Evolutionary conservation across 2,797 vertebrate genomes (phyloP), one percentile per base, ranked within the genome.

Genomic region (Linurgus olivaceus): DNA sequence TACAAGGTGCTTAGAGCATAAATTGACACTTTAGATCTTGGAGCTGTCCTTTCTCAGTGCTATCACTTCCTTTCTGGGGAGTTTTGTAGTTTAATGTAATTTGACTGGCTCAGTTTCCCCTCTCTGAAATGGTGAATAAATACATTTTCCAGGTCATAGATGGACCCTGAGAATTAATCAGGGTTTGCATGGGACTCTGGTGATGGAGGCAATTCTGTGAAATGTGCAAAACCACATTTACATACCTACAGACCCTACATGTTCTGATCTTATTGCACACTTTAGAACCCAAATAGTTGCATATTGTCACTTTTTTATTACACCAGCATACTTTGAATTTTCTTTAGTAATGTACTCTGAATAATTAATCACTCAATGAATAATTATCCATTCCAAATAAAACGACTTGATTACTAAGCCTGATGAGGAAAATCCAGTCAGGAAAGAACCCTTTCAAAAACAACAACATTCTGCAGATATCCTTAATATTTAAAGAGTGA

Each of bases 341-440:
- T 68, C 54, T 66, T 81, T 78, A 82, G 76, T 80, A 55, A 57
- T 11, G 58, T 52, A 75, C 79, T 88, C 67, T 67, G 96, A 96
- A 93, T 91, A 94, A 90, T 93, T 95, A 96, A 93, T 96, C 92
- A 77, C 82, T 90, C 94, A 78, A 62, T 47, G 86, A 93, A 96
- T 96, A 94, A 96, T 96, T 93, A 96, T 19, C 78, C 73, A 57
- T 94, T 83, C 79, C 73, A 83, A 96, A 91, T 91, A 86, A 93
- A 95, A 66, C 86, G 42, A 83, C 93, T 94, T 95, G 95, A 96
- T 96, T 96, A 84, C 89, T 93, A 75, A 94, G 85, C 63, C 85
- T 96, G 94, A 96, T 96, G 96, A 94, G 68, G 85, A 94, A 91
- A 95, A 96, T 85, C 91, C 92, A 90, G 65, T 80, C 59, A 92